A percentile compares a stretch with the other conserved stretches of the same genome.
phyloP scores from a whole-genome alignment of 2,888 invertebrate genomes.

The Leucozona laternaria region DNA sequence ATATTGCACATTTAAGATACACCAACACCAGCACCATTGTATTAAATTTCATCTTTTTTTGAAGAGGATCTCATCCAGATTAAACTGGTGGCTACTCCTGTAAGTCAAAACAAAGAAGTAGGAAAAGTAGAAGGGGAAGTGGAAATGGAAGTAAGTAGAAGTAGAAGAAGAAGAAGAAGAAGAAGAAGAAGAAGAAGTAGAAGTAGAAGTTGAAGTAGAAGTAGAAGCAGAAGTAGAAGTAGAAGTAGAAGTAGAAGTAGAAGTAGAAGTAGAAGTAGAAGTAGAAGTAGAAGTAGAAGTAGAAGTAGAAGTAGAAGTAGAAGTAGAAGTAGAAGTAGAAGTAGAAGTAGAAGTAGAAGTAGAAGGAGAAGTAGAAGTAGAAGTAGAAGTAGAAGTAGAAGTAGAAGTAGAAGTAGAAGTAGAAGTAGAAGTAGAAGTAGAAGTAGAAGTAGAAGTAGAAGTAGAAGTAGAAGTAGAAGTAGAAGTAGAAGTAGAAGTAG shows the following conservation, averaged over 20 bases:
- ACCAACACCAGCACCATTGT: no score
- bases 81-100: background rate
- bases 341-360: background rate
- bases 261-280: no score
- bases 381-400: background rate
- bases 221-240: no score
- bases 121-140: no score
- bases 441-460: background rate
- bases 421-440: background rate
- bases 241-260: no score
- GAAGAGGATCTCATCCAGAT: constrained; percentile 3
- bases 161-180: no score
- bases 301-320: background rate
- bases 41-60: background rate
- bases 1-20: constrained; percentile 21
- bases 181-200: no score
- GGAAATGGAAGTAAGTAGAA: no score
- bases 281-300: background rate
- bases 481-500: no score
- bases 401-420: background rate
- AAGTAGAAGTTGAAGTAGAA: no score
- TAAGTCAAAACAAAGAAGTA: background rate
- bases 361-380: background rate
- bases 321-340: background rate
- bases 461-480: no score